Evolutionary conservation across 2,888 invertebrate species (phyloP), one percentile per base, ranked within the genome.

Genomic region (Caenorhabditis zanzibari): DNA sequence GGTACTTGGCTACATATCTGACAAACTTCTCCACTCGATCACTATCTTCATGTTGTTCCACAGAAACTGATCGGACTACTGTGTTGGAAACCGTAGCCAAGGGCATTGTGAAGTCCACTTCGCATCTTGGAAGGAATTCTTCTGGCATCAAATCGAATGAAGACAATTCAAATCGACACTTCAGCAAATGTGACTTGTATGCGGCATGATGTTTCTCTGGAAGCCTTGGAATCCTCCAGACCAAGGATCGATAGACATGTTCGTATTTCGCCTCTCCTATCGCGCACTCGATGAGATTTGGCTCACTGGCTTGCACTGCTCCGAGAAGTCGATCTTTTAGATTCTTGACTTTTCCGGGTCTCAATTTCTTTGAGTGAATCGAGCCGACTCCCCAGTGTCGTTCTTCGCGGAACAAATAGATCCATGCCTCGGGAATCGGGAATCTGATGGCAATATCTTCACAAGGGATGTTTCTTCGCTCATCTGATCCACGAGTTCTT

Each of bases 201-300:
- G 99, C 98, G 73, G 97, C 98, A 95, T 99, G 98, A 87, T 98
- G 98, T 93, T 98, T 97, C 93, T 98, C 98, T 74, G 99, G 99
- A 91, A 99, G 94, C 71, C 98, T 94, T 10, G 97, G 96, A 94
- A 99, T 98, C 90, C 99, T 95, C 99, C 99, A 99, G 38, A 99
- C 98, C 90, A 99, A 96, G 80, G 98, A 95, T 86, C 92, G 88
- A 94, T 97, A 97, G 92, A 88, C 88, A 63, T 88, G 88, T 52
- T 88, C 88, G 54, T 88, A 88, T 81, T 88, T 88, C 10, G 88
- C 88, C 54, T 88, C 88, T 32, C 88, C 88, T 22, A 88, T 88
- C 4, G 88, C 88, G 12, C 84, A 84, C 93, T 97, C 97, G 93
- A 98, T 97, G 32, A 97, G 94, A 64, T 96, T 96, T 91, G 96